phyloP scores from a whole-genome alignment of 1,140 invertebrate species.

The Hirudo medicinalis region DNA sequence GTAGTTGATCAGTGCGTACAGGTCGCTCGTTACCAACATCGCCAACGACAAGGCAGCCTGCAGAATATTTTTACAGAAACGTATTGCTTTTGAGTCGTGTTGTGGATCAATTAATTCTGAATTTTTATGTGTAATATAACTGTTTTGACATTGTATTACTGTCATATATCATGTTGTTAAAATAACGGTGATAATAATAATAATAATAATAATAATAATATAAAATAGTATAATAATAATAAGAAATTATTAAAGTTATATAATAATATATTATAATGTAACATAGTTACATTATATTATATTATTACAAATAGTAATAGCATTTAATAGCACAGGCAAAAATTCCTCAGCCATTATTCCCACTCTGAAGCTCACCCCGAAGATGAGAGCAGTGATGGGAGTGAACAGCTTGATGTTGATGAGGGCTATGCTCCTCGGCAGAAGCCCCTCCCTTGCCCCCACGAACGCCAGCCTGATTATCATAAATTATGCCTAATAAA shows the following conservation, averaged over 20 bases:
- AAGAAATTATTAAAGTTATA: too few species aligned
- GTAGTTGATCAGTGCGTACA: slow-evolving; percentile 83
- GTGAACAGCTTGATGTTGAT: slow-evolving; percentile 75
- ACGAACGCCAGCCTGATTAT: slow-evolving; percentile 60
- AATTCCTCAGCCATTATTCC: neutral
- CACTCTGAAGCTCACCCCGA: slow-evolving; percentile 52
- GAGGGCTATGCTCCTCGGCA: slow-evolving; percentile 88
- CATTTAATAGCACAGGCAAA: neutral
- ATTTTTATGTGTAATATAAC: too few species aligned
- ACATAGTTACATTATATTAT: too few species aligned
- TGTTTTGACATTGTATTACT: too few species aligned
- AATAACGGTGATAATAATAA: neutral
- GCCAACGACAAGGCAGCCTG: slow-evolving; percentile 57
- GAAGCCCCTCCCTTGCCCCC: slow-evolving; percentile 83
- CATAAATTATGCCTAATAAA: too few species aligned
- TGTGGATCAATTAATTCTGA: too few species aligned
- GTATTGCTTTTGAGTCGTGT: too few species aligned
- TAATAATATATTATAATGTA: too few species aligned
- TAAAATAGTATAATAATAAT: neutral
- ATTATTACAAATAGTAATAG: neutral
- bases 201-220: slow-evolving; percentile 17
- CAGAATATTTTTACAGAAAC: slow-evolving; percentile 21
- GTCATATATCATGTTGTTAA: slow-evolving; percentile 35
- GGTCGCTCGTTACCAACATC: slow-evolving; percentile 69
- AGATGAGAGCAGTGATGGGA: slow-evolving; percentile 76